Evolutionary conservation across 2,888 invertebrate species (phyloP).

Genomic region (Nomada hirtipes): DNA sequence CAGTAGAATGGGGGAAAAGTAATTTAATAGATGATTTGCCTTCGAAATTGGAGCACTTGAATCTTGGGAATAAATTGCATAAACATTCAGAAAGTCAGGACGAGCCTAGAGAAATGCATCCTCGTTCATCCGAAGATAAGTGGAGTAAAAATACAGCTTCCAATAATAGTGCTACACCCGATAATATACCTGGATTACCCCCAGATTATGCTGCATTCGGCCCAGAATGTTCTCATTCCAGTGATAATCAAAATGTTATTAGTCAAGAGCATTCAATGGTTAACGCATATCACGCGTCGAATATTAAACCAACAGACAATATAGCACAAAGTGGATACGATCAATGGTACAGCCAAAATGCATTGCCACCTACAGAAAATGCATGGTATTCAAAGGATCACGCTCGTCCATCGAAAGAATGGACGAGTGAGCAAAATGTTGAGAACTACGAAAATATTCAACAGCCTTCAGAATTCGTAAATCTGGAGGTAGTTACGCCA

Average conservation of each 20-base stretch:
- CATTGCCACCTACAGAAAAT: constrained; percentile 67
- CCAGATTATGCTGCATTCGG: constrained; percentile 46
- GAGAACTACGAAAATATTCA: constrained; percentile 82
- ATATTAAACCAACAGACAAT: constrained; percentile 49
- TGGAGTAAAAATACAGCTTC: constrained; percentile 50
- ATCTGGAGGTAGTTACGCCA: constrained; percentile 79
- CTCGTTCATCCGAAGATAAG: constrained; percentile 27
- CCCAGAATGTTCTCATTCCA: constrained; percentile 56
- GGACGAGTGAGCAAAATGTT: constrained; percentile 76
- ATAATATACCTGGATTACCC: constrained; percentile 54
- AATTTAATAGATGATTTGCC: constrained; percentile 70
- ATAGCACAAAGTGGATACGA: constrained; percentile 76
- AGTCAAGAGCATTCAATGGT: constrained; percentile 55
- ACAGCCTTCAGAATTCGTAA: constrained; percentile 79
- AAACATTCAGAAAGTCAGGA: constrained; percentile 62
- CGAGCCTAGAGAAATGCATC: constrained; percentile 44
- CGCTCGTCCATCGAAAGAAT: constrained; percentile 65
- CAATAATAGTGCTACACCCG: constrained; percentile 44
- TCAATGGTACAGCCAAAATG: constrained; percentile 81
- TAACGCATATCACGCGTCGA: constrained; percentile 54
- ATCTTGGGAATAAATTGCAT: constrained; percentile 64
- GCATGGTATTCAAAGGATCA: constrained; percentile 76
- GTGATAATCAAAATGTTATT: constrained; percentile 53
- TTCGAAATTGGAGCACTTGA: constrained; percentile 75
- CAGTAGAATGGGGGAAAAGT: constrained; percentile 68